These are phyloP conservation scores for Eupithecia dodoneata DNA, from an alignment of 2,888 invertebrate genomes.

Conservation along the genomic window DNA sequence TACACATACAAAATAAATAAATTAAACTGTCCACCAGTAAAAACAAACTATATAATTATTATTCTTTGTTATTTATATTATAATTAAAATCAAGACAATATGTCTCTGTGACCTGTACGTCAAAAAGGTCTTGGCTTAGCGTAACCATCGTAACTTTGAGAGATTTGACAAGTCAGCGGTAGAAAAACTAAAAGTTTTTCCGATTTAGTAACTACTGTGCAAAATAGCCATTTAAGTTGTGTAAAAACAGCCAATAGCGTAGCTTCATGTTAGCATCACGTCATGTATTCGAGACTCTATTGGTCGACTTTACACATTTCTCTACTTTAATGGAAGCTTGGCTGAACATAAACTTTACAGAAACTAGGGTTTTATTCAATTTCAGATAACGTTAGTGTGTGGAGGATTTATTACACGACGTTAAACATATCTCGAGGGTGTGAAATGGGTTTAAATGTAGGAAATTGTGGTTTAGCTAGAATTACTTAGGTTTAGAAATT, in stretches of 20 bases:
- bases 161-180: too few relatives aligned
- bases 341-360: not conserved
- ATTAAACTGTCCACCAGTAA: too few relatives aligned
- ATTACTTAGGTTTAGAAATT: not conserved
- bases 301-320: not conserved
- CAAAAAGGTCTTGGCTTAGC: too few relatives aligned
- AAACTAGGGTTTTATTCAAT: constrained; percentile 13
- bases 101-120: too few relatives aligned
- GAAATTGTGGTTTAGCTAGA: not conserved
- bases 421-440: constrained; percentile 2
- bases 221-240: too few relatives aligned
- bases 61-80: too few relatives aligned
- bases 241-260: not conserved
- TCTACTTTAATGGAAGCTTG: not conserved
- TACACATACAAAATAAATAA: too few relatives aligned
- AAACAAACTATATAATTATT: too few relatives aligned
- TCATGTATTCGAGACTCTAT: not conserved
- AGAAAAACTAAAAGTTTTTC: too few relatives aligned
- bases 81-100: too few relatives aligned
- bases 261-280: not conserved
- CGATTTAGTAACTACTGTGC: too few relatives aligned
- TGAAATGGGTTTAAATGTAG: not conserved
- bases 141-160: too few relatives aligned
- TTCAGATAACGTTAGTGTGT: constrained; percentile 9
- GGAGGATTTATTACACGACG: not conserved